Evolutionary conservation across 2,113 vertebrate genomes (phyloP), one percentile per base, ranked within the genome.

Genomic region (Rousettus leschenaultii): DNA sequence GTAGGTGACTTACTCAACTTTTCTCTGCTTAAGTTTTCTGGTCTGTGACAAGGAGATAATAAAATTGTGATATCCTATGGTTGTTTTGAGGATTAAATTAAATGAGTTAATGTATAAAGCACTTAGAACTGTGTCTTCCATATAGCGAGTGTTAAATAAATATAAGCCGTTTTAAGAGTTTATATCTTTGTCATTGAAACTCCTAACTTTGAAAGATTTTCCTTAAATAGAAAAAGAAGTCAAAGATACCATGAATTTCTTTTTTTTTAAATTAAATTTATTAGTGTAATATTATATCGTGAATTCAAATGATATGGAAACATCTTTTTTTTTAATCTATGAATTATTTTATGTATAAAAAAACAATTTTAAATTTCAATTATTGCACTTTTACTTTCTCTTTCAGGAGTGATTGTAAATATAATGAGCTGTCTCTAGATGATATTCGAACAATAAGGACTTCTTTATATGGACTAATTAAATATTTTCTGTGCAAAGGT

Each of bases 401-500:
- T 97, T 86, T 35, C 71, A 98, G 98, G 65, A 98, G 70, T 97
- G 84, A 86, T 53, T 98, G 95, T 94, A 99, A 98, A 98, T 99
- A 99, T 53, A 97, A 97, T 48, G 99, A 99, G 48, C 97, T 99
- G 94, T 98, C 98, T 55, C 98, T 99, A 53, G 99, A 99, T 26
- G 99, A 99, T 95, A 94, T 99, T 48, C 99, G 98, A 48, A 99
- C 99, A 95, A 99, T 99, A 97, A 98, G 99, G n/a, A 99, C 98
- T 1, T 99, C 99, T 30, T 98, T 99, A 30, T 99, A 98, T 77
- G 99, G 99, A 83, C 98, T 99, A 38, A 98, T 99, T 96, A 99
- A 99, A 84, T 99, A 99, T 97, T 99, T 99, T 98, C 98, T 99
- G 96, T 99, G 99, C 98, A 99, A 99, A 98, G 99, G 99, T 89